These are phyloP conservation scores for Anagyrus pseudococci DNA, from an alignment of 2,888 invertebrate species.

Conservation along the genomic window DNA sequence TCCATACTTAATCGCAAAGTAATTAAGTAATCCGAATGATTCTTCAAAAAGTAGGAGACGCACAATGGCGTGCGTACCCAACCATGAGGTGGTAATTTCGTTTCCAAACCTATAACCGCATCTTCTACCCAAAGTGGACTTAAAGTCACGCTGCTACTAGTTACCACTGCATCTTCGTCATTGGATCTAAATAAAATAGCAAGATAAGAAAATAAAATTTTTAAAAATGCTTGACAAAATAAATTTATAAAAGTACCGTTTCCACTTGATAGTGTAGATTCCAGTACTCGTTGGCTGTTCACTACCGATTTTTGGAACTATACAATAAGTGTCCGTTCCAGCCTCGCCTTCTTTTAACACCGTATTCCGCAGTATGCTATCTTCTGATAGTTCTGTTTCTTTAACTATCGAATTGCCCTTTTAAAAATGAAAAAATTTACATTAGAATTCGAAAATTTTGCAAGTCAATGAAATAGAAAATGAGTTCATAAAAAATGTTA, in stretches of 20 bases:
- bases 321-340: slow-evolving; percentile 65
- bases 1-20: slow-evolving; percentile 79
- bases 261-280: slow-evolving; percentile 66
- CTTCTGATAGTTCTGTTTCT: slow-evolving; percentile 44
- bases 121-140: slow-evolving; percentile 68
- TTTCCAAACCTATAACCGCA: slow-evolving; percentile 69
- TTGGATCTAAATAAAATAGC: slow-evolving; percentile 46
- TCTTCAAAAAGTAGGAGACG: slow-evolving; percentile 75
- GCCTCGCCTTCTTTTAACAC: slow-evolving; percentile 63
- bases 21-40: slow-evolving; percentile 75
- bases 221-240: slow-evolving; percentile 7
- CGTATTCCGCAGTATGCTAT: slow-evolving; percentile 56
- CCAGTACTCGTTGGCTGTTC: slow-evolving; percentile 65
- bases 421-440: slow-evolving; percentile 7
- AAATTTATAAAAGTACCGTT: slow-evolving; percentile 58
- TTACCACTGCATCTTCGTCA: slow-evolving; percentile 51
- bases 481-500: slow-evolving; percentile 13
- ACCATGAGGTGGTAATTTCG: slow-evolving; percentile 76
- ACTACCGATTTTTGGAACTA: slow-evolving; percentile 58
- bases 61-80: slow-evolving; percentile 75
- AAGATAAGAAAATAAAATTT: slow-evolving; percentile 18
- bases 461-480: background rate
- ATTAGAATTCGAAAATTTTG: background rate
- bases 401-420: slow-evolving; percentile 54
- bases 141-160: slow-evolving; percentile 66